Conservation (phyloP, 2,888 invertebrate species). For the Lutraria lutraria region DNA sequence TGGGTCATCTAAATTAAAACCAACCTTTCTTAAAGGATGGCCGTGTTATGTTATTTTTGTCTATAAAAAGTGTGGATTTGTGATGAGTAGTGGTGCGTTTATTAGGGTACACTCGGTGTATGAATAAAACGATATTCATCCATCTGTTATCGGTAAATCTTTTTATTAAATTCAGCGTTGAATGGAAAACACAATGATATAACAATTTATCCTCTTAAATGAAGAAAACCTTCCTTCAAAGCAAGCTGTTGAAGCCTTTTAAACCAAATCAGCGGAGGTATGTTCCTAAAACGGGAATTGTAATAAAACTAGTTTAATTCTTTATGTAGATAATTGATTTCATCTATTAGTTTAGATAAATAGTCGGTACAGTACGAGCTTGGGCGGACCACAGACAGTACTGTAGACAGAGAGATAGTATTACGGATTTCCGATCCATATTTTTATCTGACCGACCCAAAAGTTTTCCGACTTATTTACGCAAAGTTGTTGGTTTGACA, state of each 20-base stretch:
- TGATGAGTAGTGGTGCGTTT: too few relatives aligned
- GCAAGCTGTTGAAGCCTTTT: background rate
- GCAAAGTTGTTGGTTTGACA: too few relatives aligned
- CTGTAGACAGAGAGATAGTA: too few relatives aligned
- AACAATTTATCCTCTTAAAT: background rate
- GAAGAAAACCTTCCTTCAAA: background rate
- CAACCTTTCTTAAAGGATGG: too few relatives aligned
- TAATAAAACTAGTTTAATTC: background rate
- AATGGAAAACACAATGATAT: background rate
- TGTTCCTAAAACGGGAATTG: background rate
- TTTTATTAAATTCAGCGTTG: slow-evolving; percentile 4
- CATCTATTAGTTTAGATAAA: background rate
- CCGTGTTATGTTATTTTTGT: too few relatives aligned
- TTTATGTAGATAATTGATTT: slow-evolving; percentile 3
- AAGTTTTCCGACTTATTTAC: too few relatives aligned
- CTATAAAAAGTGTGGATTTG: too few relatives aligned
- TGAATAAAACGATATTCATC: background rate
- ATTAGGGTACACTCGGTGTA: background rate
- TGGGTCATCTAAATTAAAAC: too few relatives aligned
- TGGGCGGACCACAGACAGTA: background rate
- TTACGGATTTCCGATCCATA: too few relatives aligned
- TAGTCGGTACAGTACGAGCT: background rate
- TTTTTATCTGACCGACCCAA: too few relatives aligned
- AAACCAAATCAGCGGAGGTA: background rate
- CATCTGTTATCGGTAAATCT: background rate